These are phyloP conservation scores for Drosophila chauvacae DNA, from an alignment of 1,140 invertebrate genomes.

Conservation along the genomic window DNA sequence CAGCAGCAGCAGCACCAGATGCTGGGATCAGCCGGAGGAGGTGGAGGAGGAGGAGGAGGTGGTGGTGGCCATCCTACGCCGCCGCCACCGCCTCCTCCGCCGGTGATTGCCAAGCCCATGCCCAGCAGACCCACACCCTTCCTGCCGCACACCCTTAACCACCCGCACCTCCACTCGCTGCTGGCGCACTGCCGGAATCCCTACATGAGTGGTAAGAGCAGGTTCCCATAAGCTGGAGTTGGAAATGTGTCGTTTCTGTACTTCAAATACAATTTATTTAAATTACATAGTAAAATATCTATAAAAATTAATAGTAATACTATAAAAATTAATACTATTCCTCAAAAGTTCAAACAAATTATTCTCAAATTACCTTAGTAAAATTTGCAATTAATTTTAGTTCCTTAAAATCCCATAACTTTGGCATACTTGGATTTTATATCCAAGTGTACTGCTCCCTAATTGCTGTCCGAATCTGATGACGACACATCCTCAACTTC, in stretches of 20 bases:
- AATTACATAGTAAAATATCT: background rate
- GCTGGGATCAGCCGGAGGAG: slow-evolving; percentile 33
- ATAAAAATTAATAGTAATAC: too few relatives aligned
- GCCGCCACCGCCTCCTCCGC: slow-evolving; percentile 64
- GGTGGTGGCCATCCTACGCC: slow-evolving; percentile 44
- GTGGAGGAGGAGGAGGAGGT: slow-evolving; percentile 19
- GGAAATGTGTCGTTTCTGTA: background rate
- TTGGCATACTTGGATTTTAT: background rate
- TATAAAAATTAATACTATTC: too few relatives aligned
- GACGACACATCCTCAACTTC: slow-evolving; percentile 21
- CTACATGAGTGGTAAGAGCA: slow-evolving; percentile 85
- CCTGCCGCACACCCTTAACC: slow-evolving; percentile 85
- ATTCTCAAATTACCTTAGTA: too few relatives aligned
- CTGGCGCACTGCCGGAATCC: slow-evolving; percentile 86
- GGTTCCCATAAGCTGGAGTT: background rate
- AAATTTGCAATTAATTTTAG: background rate
- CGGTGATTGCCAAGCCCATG: slow-evolving; percentile 86
- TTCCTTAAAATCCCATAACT: too few relatives aligned
- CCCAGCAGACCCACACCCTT: slow-evolving; percentile 86
- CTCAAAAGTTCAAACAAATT: background rate
- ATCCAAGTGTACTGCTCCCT: slow-evolving; percentile 24
- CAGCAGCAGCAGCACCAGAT: slow-evolving; percentile 52
- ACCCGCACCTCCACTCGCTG: slow-evolving; percentile 84
- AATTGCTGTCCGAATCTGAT: slow-evolving; percentile 38
- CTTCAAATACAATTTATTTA: background rate